Percentiles rank a stretch among this genome's conserved stretches.
These are phyloP conservation scores for Dione juno DNA, from an alignment of 2,888 invertebrate genomes.

Conservation along the genomic window DNA sequence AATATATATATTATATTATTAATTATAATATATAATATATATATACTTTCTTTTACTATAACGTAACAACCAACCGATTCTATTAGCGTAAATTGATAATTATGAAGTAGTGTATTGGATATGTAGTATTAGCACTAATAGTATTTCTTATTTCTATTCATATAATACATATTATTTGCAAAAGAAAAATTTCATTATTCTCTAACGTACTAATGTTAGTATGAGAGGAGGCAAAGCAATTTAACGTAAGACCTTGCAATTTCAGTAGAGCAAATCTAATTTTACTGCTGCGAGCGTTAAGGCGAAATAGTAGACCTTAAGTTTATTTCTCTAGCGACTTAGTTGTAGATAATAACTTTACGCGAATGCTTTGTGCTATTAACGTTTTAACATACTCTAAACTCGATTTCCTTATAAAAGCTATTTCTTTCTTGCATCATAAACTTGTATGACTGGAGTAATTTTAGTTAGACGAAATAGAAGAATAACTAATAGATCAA, in stretches of 20 bases:
- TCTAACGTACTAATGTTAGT: constrained; percentile 6
- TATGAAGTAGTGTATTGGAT: no score
- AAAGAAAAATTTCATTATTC: background rate
- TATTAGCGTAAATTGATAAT: no score
- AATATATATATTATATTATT: no score
- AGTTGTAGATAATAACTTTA: constrained; percentile 12
- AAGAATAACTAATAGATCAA: no score
- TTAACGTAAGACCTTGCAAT: constrained; percentile 12
- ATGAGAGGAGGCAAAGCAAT: constrained; percentile 3
- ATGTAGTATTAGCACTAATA: no score
- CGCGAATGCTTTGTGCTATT: constrained; percentile 10
- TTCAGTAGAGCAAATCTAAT: constrained; percentile 17
- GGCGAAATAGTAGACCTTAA: constrained; percentile 13
- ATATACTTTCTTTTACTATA: no score
- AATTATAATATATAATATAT: no score
- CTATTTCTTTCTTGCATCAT: no score
- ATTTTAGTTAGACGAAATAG: no score
- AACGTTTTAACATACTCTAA: background rate
- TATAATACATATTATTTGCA: no score
- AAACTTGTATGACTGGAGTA: background rate
- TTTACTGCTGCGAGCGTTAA: constrained; percentile 2
- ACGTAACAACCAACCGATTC: no score
- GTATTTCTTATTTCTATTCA: no score
- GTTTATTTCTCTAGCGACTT: constrained; percentile 21
- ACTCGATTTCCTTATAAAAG: background rate